phyloP scores from a whole-genome alignment of 2,888 invertebrate species.

The Lumbricus terrestris region DNA sequence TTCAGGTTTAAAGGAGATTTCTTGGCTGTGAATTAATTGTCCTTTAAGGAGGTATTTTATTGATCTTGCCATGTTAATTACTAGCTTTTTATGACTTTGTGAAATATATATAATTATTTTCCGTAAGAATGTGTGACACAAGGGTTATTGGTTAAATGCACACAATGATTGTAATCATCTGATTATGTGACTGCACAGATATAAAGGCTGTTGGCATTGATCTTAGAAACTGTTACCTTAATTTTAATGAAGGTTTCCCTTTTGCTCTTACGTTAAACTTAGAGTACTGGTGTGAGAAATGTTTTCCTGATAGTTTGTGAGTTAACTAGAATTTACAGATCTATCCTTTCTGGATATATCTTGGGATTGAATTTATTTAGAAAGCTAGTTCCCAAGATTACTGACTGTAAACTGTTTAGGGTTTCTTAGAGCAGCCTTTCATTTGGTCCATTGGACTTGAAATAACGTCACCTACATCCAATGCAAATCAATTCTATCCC shows the following conservation, averaged over 20 bases:
- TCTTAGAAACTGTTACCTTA: background rate
- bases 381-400: too few species aligned
- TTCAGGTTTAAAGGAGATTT: background rate
- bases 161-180: too few species aligned
- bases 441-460: background rate
- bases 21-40: background rate
- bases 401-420: background rate
- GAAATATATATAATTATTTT: background rate
- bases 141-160: background rate
- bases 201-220: too few species aligned
- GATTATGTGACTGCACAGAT: too few species aligned
- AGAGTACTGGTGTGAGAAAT: background rate
- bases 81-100: background rate
- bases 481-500: background rate
- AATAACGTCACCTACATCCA: background rate
- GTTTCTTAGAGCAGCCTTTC: background rate
- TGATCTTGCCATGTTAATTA: background rate
- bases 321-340: background rate
- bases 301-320: background rate
- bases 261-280: background rate
- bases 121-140: background rate
- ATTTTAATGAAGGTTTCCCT: background rate
- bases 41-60: background rate
- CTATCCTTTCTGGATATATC: background rate
- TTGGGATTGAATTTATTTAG: background rate